These are phyloP conservation scores for Uria lomvia DNA, from an alignment of 2,113 vertebrate species.

Conservation along the genomic window DNA sequence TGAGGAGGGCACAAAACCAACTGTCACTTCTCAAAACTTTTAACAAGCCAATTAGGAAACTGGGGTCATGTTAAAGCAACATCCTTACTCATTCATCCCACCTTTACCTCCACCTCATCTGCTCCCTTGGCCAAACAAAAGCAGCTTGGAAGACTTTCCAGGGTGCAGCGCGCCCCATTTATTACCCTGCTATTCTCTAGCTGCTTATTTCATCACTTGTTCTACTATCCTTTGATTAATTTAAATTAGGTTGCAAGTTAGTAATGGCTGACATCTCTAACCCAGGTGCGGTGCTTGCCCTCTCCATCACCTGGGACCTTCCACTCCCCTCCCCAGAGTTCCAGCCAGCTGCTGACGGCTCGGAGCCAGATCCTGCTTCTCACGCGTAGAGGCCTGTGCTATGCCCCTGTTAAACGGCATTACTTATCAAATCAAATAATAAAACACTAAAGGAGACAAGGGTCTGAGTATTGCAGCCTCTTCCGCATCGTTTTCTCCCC, in stretches of 20 bases:
- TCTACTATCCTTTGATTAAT: background rate
- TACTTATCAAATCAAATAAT: background rate
- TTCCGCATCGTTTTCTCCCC: background rate
- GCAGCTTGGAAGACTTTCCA: background rate
- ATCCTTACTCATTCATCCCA: background rate
- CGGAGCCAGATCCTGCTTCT: too few species aligned
- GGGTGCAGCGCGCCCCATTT: rapidly evolving
- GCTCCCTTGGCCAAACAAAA: background rate
- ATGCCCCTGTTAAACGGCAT: too few species aligned
- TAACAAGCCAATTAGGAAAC: background rate
- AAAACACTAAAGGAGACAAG: background rate
- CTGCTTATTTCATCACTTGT: background rate
- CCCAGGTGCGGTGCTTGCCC: background rate
- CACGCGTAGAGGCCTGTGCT: rapidly evolving
- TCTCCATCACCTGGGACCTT: background rate
- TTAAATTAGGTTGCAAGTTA: background rate
- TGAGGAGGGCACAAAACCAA: background rate
- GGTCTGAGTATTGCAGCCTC: background rate
- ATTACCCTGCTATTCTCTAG: background rate
- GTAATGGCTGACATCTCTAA: background rate
- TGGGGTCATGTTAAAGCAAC: too few species aligned
- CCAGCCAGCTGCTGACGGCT: rapidly evolving
- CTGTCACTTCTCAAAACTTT: background rate
- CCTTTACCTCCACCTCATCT: rapidly evolving
- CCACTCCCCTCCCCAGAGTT: background rate